phyloP scores from a whole-genome alignment of 2,888 invertebrate genomes.

The Punctoribates punctum region DNA sequence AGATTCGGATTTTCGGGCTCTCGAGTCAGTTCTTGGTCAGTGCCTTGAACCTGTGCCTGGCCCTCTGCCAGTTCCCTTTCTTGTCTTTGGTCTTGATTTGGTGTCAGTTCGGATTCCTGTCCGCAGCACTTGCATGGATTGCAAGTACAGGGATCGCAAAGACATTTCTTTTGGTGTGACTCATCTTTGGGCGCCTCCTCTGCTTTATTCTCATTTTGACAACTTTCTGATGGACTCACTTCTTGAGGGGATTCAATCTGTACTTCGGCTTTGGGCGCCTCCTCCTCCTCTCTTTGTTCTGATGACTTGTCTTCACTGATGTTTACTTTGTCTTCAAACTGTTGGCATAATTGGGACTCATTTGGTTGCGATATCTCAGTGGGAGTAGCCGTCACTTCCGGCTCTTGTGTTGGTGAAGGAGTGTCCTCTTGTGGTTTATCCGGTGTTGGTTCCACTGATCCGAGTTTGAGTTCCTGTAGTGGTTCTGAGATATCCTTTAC shows the following conservation, averaged over 20 bases:
- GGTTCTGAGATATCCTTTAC: too few species aligned
- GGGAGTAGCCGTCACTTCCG: too few species aligned
- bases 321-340: neutral
- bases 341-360: too few species aligned
- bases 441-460: too few species aligned
- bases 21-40: neutral
- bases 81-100: neutral
- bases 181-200: neutral
- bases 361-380: too few species aligned
- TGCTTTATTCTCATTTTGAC: neutral
- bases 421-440: too few species aligned
- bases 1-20: neutral
- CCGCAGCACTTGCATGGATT: neutral
- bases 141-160: slow-evolving; percentile 13
- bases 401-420: too few species aligned
- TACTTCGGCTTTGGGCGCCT: too few species aligned
- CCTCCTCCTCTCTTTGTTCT: too few species aligned
- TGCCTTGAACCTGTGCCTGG: neutral
- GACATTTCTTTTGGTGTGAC: slow-evolving; percentile 6
- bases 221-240: neutral
- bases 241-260: neutral
- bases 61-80: neutral
- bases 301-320: neutral
- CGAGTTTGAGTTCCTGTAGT: too few species aligned
- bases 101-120: neutral